phyloP scores from a whole-genome alignment of 2,888 invertebrate genomes.

The Thecophora atra region DNA sequence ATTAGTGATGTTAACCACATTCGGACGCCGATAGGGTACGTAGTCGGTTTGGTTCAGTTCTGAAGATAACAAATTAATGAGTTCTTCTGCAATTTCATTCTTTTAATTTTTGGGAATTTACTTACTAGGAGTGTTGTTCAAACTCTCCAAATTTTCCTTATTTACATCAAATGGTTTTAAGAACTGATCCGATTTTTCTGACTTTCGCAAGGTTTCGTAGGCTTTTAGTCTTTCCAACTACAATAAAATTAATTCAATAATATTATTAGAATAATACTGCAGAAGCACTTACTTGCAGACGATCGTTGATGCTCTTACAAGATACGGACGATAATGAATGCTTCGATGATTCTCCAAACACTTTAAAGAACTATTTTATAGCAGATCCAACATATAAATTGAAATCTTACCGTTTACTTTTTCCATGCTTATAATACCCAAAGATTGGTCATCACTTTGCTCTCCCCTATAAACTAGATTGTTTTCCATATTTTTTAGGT shows the following conservation, averaged over 20 bases:
- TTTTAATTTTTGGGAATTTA: background rate
- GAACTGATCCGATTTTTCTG: constrained; percentile 43
- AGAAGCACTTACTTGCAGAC: constrained; percentile 19
- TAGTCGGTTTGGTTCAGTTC: constrained; percentile 46
- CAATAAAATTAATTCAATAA: constrained; percentile 38
- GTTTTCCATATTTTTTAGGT: background rate
- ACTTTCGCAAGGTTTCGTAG: constrained; percentile 53
- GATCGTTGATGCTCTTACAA: constrained; percentile 48
- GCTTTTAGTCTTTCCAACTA: constrained; percentile 56
- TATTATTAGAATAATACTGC: background rate
- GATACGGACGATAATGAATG: constrained; percentile 47
- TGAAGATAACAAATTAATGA: constrained; percentile 20
- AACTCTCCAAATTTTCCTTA: constrained; percentile 38
- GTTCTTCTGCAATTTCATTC: background rate
- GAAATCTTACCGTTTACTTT: constrained; percentile 50
- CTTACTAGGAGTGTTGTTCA: constrained; percentile 17
- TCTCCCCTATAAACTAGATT: background rate
- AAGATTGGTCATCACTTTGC: constrained; percentile 49
- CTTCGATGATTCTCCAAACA: constrained; percentile 55
- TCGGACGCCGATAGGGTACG: constrained; percentile 49
- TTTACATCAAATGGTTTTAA: constrained; percentile 42
- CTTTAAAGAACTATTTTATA: constrained; percentile 43
- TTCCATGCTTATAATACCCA: constrained; percentile 56
- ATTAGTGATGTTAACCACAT: constrained; percentile 59
- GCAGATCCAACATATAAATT: constrained; percentile 6